A percentile compares a stretch with the other conserved stretches of the same genome.
phyloP scores from a whole-genome alignment of 2,888 invertebrate species.

The Drosophila birchii region DNA sequence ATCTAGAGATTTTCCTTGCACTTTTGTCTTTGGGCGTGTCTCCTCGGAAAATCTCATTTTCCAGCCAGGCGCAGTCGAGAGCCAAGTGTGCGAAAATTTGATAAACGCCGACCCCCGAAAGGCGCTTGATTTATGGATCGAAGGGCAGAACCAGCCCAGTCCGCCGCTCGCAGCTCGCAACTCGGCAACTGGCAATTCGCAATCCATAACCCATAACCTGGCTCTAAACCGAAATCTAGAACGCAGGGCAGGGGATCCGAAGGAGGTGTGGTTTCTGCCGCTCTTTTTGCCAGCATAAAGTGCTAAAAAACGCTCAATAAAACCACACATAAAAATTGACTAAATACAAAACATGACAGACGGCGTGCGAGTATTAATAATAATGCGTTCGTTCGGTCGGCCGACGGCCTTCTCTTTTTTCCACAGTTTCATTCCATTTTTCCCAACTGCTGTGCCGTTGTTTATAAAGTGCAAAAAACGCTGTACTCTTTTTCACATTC shows the following conservation, averaged over 20 bases:
- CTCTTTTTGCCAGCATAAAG: conserved; percentile 46
- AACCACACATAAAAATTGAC: conserved; percentile 67
- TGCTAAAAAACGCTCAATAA: conserved; percentile 71
- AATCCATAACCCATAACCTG: conserved; percentile 27
- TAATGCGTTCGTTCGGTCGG: conserved; percentile 74
- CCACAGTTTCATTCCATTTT: conserved; percentile 17
- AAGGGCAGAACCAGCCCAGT: conserved; percentile 31
- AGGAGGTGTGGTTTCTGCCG: conserved; percentile 29
- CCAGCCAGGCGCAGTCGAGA: conserved; percentile 50
- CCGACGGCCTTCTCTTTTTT: conserved; percentile 48
- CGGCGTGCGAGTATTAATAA: conserved; percentile 82
- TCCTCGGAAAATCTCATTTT: conserved; percentile 68
- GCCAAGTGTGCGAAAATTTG: conserved; percentile 80
- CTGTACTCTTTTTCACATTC: conserved; percentile 77
- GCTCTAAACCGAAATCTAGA: conserved; percentile 29
- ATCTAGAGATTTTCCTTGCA: conserved; percentile 49
- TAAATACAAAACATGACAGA: conserved; percentile 79
- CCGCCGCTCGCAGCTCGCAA: background rate
- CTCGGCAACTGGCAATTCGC: conserved; percentile 10
- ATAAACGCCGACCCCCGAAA: conserved; percentile 65
- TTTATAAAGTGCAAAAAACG: conserved; percentile 82
- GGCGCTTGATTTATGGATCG: conserved; percentile 71
- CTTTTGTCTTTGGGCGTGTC: conserved; percentile 72
- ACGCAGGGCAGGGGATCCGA: background rate
- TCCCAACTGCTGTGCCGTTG: conserved; percentile 43